Conservation (phyloP, 1,140 invertebrate species). For the Copidosoma floridanum region DNA sequence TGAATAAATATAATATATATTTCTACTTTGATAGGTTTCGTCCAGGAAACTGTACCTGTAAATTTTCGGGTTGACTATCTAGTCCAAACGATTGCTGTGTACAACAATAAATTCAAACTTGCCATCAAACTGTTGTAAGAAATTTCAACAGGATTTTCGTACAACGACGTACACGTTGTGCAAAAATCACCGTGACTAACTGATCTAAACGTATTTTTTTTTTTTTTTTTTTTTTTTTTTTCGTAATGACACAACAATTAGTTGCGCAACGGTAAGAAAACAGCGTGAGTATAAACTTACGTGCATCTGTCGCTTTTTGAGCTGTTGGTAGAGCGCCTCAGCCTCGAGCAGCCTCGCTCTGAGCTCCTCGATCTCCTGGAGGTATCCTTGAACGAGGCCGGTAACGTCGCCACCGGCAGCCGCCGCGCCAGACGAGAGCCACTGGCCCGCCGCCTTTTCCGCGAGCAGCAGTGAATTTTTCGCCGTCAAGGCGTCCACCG, state of each 20-base stretch:
- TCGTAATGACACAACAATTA: too few species aligned
- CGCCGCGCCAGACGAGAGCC: constrained; percentile 61
- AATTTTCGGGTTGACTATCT: constrained; percentile 11
- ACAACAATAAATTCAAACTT: neutral
- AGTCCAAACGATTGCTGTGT: constrained; percentile 18
- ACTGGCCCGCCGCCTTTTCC: constrained; percentile 73
- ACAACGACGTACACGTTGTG: too few species aligned
- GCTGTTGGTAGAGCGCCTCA: constrained; percentile 78
- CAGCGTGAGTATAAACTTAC: too few species aligned
- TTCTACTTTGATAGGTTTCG: too few species aligned
- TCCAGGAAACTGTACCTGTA: constrained; percentile 20
- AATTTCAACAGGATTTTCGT: too few species aligned
- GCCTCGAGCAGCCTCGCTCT: constrained; percentile 84
- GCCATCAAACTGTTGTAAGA: too few species aligned
- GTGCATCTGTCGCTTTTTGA: constrained; percentile 63
- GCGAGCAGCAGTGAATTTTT: constrained; percentile 79
- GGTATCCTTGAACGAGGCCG: constrained; percentile 76
- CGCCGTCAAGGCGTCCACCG: constrained; percentile 83
- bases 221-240: too few species aligned
- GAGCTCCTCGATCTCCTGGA: constrained; percentile 89
- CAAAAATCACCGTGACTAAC: too few species aligned
- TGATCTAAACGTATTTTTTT: too few species aligned
- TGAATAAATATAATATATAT: too few species aligned
- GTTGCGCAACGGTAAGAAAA: too few species aligned
- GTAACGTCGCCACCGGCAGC: constrained; percentile 59